Percentiles rank a stretch among this genome's conserved stretches.
Evolutionary conservation across 2,113 vertebrate species (phyloP).

Genomic region (Prolemur simus): DNA sequence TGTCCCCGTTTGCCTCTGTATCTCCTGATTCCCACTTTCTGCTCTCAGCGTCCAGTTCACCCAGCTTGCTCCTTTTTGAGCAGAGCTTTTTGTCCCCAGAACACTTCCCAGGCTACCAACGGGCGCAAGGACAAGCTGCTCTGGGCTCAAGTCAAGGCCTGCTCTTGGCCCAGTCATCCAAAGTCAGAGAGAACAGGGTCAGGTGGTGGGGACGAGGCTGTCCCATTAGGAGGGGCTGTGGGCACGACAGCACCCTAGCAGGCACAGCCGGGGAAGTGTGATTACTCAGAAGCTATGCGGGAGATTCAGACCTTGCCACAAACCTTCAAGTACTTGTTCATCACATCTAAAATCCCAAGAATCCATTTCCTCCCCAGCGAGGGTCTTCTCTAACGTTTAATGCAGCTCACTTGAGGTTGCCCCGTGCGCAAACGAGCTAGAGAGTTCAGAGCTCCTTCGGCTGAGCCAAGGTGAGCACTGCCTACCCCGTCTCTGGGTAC

Average conservation of each 20-base stretch:
- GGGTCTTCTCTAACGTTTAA: neutral
- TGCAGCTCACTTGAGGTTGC: too few species aligned
- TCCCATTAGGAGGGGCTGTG: accelerated
- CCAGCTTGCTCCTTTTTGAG: neutral
- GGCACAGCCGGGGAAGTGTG: accelerated
- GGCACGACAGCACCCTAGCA: accelerated
- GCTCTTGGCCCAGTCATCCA: accelerated
- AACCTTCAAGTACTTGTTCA: accelerated
- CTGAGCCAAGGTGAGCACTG: accelerated
- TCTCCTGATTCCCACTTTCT: accelerated
- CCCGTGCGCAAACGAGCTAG: neutral
- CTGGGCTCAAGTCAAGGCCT: too few species aligned
- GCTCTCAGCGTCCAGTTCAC: neutral
- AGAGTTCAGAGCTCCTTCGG: accelerated
- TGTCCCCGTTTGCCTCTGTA: accelerated
- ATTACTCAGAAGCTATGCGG: accelerated
- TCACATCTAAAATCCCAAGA: neutral
- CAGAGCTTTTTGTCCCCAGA: neutral
- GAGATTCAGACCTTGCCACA: neutral
- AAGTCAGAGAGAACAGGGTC: neutral
- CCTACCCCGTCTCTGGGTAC: accelerated
- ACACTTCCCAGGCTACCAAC: neutral
- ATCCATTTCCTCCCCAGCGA: neutral
- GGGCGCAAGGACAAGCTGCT: too few species aligned
- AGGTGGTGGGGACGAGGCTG: accelerated